Conservation (phyloP, 2,113 vertebrate species). For the Paraplagusia blochii region DNA sequence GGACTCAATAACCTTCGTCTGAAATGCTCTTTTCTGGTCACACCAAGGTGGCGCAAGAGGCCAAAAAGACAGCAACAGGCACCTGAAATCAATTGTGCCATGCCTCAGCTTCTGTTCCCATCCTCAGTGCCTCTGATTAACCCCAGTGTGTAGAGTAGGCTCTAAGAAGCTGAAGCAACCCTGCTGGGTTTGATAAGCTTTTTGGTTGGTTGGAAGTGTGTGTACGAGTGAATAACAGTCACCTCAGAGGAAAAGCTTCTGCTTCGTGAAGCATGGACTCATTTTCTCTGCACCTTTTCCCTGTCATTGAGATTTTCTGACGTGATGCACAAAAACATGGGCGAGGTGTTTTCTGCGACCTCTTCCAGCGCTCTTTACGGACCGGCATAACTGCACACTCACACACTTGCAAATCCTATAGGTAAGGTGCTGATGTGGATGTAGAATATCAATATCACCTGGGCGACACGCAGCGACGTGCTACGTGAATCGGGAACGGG, state of each 20-base stretch:
- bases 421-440: background rate
- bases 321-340: constrained; percentile 27
- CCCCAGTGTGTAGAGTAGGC: constrained; percentile 29
- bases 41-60: constrained; percentile 38
- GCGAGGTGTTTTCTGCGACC: constrained; percentile 35
- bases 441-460: constrained; percentile 14
- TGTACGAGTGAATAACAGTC: constrained; percentile 46
- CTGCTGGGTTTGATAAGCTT: constrained; percentile 51
- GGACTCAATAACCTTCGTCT: no score
- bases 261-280: constrained; percentile 50
- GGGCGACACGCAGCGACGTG: constrained; percentile 51
- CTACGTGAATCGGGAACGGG: constrained; percentile 59
- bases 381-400: background rate
- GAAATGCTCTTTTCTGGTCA: constrained; percentile 25
- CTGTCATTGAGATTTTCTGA: constrained; percentile 56
- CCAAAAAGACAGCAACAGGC: constrained; percentile 53
- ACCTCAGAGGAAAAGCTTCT: constrained; percentile 45
- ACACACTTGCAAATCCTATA: background rate
- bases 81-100: constrained; percentile 61
- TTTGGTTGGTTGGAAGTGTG: constrained; percentile 31
- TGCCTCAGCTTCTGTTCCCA: constrained; percentile 40
- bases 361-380: background rate
- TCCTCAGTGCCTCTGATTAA: constrained; percentile 41
- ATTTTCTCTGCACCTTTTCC: constrained; percentile 33
- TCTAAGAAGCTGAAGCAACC: constrained; percentile 35